Base-by-base conservation (phyloP, 1,140 invertebrate genomes). In the Eumeta japonica region DNA sequence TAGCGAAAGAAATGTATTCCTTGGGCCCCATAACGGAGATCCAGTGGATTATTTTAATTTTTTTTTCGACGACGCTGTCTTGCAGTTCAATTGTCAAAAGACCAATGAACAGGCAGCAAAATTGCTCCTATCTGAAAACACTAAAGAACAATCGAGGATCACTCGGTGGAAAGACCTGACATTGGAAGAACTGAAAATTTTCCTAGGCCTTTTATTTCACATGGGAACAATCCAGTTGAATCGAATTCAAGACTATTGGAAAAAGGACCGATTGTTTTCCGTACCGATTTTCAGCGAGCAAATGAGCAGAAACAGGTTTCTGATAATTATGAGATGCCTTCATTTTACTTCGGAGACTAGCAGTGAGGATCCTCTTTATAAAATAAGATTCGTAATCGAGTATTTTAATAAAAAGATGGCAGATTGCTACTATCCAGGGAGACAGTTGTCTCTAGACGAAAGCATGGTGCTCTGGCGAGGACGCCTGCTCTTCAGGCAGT, bases 401-500 rank as follows among this genome's bases (percentile, higher is more conserved):
- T 43, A 48, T 35, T 61, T 61, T 37, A 58, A 62, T 35, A 43
- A 56, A 2, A 56, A 46, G 35, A 58, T 60, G 50, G 37, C 28
- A 3, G 16, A 20, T n/a, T 31, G 39, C 9, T 56, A 55, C 40
- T 52, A 55, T 45, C 60, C 71, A 11, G 49, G 44, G 2, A 24
- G 43, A 55, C 34, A 68, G 20, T 48, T 74, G 32, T 45, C 50
- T 14, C 15, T 66, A 11, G 60, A 73, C 45, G 61, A 72, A 40
- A 48, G 55, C 12, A 62, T 68, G 58, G 40, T 72, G 13, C 44
- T 63, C 24, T 71, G 53, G 50, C 48, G 56, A 39, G 59, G 60
- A 15, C 38, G 58, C 18, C 37, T 70, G 5, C 24, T 35, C 13
- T 64, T 68, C 41, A 30, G 47, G 18, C 58, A 68, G 36, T 66